Base-by-base conservation (phyloP, 2,797 vertebrate species). In the Benthosema pterotum region DNA sequence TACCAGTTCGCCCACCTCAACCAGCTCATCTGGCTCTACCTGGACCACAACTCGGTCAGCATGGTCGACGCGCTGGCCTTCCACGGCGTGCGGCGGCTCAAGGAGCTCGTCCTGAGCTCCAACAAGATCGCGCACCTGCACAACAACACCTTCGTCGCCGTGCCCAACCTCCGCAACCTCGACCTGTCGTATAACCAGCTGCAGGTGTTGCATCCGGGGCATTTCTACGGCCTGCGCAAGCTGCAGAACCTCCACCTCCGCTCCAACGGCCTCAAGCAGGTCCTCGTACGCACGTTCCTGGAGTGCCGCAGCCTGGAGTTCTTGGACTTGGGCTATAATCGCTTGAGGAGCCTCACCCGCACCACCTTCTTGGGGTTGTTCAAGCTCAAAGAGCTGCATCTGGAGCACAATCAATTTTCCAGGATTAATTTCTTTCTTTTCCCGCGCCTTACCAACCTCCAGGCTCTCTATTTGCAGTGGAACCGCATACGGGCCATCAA, bases 391-490 rank as follows among this genome's bases (percentile, higher is more conserved):
- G 97, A 99, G 80, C 94, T 99, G 63, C 97, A 99, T 74, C 72
- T 99, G 82, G 97, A 99, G 82, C 97, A 99, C 89, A 99, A 99
- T 83, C 96, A 99, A 73, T 98, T 99, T 81, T 98, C 96, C 43
- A 94, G 96, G 91, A 94, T 99, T 91, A 97, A 97, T 73, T 97
- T 98, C 75, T 96, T 94, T 65, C 94, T 97, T 84, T 98, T 99
- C 70, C 97, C 96, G 0, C 95, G 96, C n/a, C 94, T 99, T 59
- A 94, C 94, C 79, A 97, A 93, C 88, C 94, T 99, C 1, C 94
- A 96, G 80, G 93, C 93, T 0, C 96, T 99, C 45, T 98, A 97
- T 70, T 78, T 99, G 84, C 96, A 98, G 6, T 98, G 97, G 97
- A 99, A 99, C 83, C 93, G 96, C 83, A 97, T 99, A 73, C 93